Percentiles rank a stretch among this genome's conserved stretches.
phyloP scores from a whole-genome alignment of 2,888 invertebrate species.

The Cenopis cana region DNA sequence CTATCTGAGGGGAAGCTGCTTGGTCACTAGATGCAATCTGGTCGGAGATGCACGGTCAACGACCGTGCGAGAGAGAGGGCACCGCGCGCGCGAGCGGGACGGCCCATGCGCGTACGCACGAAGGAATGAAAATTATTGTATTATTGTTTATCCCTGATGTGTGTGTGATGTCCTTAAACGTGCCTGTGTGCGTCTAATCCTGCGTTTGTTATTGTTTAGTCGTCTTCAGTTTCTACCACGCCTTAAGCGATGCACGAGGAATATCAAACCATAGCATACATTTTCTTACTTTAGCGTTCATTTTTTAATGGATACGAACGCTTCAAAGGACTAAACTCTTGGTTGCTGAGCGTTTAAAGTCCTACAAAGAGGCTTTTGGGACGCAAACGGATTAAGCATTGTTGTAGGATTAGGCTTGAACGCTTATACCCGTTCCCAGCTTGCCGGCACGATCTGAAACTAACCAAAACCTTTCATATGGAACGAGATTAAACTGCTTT shows the following conservation, averaged over 20 bases:
- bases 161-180: conserved; percentile 55
- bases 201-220: conserved; percentile 69
- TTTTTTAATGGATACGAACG: conserved; percentile 40
- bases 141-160: conserved; percentile 73
- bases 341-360: conserved; percentile 43
- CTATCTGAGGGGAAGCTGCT: conserved; percentile 80
- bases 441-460: conserved; percentile 66
- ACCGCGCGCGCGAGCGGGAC: conserved; percentile 66
- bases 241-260: conserved; percentile 58
- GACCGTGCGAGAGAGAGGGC: conserved; percentile 73
- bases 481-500: conserved; percentile 29
- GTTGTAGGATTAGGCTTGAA: conserved; percentile 62
- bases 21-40: conserved; percentile 83
- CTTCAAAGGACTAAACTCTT: conserved; percentile 35
- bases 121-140: conserved; percentile 82
- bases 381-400: conserved; percentile 64
- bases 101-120: conserved; percentile 81
- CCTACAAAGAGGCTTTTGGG: conserved; percentile 50
- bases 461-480: conserved; percentile 25
- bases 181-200: conserved; percentile 66
- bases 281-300: conserved; percentile 47
- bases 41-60: conserved; percentile 80
- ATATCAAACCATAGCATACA: conserved; percentile 59
- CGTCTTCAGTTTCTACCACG: conserved; percentile 52
- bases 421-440: conserved; percentile 72